Evolutionary conservation across 2,797 vertebrate genomes (phyloP), one percentile per base, ranked within the genome.

Genomic region (Sebastiscus albofasciatus): DNA sequence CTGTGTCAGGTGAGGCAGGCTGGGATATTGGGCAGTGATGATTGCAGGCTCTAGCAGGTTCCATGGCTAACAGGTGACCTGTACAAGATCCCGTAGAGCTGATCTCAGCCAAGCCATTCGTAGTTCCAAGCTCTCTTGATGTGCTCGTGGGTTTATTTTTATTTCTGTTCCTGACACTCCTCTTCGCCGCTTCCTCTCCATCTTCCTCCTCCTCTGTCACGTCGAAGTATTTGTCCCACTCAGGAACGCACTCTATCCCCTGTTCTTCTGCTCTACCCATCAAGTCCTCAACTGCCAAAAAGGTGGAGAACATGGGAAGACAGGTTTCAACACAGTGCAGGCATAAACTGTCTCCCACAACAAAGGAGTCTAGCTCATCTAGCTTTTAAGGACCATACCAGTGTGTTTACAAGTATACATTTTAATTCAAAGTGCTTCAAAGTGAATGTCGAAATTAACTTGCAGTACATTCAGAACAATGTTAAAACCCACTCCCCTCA

Each of bases 221-320:
- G 33, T 91, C 89, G 27, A 39, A 59, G 20, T 84, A 85, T 18
- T 60, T 67, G 18, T 87, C 88, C 66, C 83, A 85, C 62, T 24
- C 83, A 52, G 58, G 42, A 2, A 79, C 39, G n/a, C 31, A 22
- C 6, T 56, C 12, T 0, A 1, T 69, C 8, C 22, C 7, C 33
- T 55, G 72, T 46, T 67, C 24, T 0, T 71, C 81, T 0, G 20
- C 33, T 14, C 42, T 59, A 46, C 27, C 68, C 20, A n/a, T 36
- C 1, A 46, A 20, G 24, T 72, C 72, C 75, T 74, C 67, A 60
- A 46, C 89, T 89, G 67, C 36, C 26, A 79, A 68, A 82, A 12
- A 85, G 14, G 79, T 22, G 6, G 24, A 73, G 31, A 71, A 26
- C 42, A 33, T n/a, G 9, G 10, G 14, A 54, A 39, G 8, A 46